Evolutionary conservation across 2,797 vertebrate species (phyloP), one percentile per base, ranked within the genome.

Genomic region (Toxotes lorentzi): DNA sequence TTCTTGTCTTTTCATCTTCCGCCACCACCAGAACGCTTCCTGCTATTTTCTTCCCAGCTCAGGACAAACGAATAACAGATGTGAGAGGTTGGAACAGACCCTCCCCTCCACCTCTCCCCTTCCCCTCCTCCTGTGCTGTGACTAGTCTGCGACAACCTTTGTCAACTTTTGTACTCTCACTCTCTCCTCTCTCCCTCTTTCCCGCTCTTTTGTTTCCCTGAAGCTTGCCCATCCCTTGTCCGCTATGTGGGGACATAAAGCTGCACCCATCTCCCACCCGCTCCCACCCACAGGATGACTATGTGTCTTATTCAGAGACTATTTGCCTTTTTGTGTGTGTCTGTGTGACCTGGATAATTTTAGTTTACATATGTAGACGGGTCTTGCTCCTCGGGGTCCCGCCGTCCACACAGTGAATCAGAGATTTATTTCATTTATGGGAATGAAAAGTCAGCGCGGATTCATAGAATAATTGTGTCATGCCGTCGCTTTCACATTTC

Each of bases 11-110:
- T 98, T 98, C 96, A 97, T 98, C 96, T 97, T 96, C 95, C 92
- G 92, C 94, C 95, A 96, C 96, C 96, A 97, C 95, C 95, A 96
- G 95, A 97, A 97, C 94, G 95, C 97, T 98, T 98, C 97, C 97
- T 99, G 97, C 96, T 93, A 96, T 96, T 97, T 95, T 97, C 96
- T 96, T 97, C 96, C 96, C 96, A 96, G 95, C 96, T 95, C 95
- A 92, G 96, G 95, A 97, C 96, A 98, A 98, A 98, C 96, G 95
- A 97, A 97, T 97, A 96, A 96, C 97, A 99, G 97, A 98, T 98
- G 97, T 97, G 96, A 96, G 95, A 95, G 95, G 94, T 95, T 96
- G 96, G 96, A 97, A 89, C 84, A 69, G 47, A 58, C 94, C 95
- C 95, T 95, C 95, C 93, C 94, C 94, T 91, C 94, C 92, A 92